Evolutionary conservation across 2,113 vertebrate species (phyloP).

Genomic region (Lepidothrix coronata): DNA sequence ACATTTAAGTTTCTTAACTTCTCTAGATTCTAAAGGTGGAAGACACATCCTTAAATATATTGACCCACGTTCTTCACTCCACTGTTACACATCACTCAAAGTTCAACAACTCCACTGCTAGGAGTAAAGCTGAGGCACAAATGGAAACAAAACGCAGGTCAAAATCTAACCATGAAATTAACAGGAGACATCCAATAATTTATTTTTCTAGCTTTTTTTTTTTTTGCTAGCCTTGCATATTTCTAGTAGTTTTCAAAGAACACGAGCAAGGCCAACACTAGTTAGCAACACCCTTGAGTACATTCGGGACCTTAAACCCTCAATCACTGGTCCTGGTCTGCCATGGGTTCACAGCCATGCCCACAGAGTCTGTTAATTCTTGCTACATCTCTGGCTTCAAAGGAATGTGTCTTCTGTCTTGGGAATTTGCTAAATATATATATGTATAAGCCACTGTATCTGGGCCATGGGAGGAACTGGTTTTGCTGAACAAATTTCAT

Average conservation of each 20-base stretch:
- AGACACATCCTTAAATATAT: background rate
- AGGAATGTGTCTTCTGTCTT: background rate
- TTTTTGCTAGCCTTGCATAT: background rate
- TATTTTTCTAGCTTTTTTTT: background rate
- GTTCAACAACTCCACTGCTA: background rate
- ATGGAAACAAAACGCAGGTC: background rate
- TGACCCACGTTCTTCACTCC: background rate
- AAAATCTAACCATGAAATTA: background rate
- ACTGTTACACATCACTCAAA: background rate
- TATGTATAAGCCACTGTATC: background rate
- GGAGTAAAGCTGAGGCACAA: background rate
- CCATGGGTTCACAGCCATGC: background rate
- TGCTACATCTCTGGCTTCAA: background rate
- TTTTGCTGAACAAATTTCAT: background rate
- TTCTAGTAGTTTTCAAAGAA: background rate
- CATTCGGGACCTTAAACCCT: background rate
- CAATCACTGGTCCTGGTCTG: background rate
- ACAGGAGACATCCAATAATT: background rate
- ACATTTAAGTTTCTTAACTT: background rate
- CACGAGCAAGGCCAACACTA: background rate
- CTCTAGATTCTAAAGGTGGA: background rate
- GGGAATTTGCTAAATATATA: background rate
- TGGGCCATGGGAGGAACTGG: background rate
- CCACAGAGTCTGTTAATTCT: background rate
- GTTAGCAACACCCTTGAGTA: background rate